Evolutionary conservation across 92 coral and sea anemone species (phyloP).

Genomic region (Anthopleura xanthogrammica): DNA sequence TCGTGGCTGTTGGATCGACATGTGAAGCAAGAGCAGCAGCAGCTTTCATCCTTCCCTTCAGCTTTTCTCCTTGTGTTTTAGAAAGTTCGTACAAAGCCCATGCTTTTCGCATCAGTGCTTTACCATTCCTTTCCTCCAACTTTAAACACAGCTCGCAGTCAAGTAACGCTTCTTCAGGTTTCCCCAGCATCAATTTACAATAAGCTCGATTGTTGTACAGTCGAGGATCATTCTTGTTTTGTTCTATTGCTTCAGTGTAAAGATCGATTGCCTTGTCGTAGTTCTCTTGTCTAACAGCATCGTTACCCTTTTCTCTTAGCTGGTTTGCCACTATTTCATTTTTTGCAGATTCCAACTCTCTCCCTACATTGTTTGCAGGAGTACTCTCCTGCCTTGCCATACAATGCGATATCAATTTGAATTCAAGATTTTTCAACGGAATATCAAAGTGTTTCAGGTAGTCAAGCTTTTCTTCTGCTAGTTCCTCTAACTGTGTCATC

Average conservation of each 20-base stretch:
- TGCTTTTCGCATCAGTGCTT: conserved; percentile 75
- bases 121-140: conserved; percentile 34
- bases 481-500: conserved; percentile 25
- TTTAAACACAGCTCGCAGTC: conserved; percentile 67
- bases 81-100: conserved; percentile 73
- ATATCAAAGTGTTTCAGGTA: conserved; percentile 44
- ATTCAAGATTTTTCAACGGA: conserved; percentile 49
- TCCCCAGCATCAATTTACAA: conserved; percentile 46
- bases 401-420: conserved; percentile 61
- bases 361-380: background rate
- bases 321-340: conserved; percentile 22
- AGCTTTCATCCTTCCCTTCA: conserved; percentile 30
- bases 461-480: conserved; percentile 9
- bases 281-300: conserved; percentile 41
- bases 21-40: conserved; percentile 59
- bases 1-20: conserved; percentile 30
- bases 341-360: background rate
- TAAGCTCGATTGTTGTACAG: conserved; percentile 62
- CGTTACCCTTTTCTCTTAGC: conserved; percentile 60
- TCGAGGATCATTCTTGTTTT: conserved; percentile 29
- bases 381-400: conserved; percentile 30
- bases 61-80: conserved; percentile 17
- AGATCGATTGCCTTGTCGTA: conserved; percentile 42
- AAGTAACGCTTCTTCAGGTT: conserved; percentile 54
- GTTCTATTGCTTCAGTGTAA: conserved; percentile 48